A percentile compares a stretch with the other conserved stretches of the same genome.
phyloP scores from a whole-genome alignment of 1,140 invertebrate species.

The Archivesica marissinica region DNA sequence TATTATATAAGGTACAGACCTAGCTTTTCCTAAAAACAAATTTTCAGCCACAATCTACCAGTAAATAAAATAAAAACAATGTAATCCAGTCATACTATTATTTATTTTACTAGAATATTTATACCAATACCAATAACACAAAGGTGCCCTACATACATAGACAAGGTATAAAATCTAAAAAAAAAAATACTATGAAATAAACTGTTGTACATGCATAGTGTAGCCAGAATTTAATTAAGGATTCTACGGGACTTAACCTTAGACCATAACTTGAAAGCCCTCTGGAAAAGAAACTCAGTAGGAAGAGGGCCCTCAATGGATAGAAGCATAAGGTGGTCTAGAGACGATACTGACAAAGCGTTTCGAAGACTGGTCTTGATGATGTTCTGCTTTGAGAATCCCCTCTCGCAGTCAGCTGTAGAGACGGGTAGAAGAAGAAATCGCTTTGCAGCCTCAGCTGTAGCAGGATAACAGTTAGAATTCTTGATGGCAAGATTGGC shows the following conservation, averaged over 20 bases:
- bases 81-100: no score
- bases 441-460: constrained; percentile 11
- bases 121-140: no score
- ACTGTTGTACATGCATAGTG: no score
- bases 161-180: no score
- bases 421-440: not conserved
- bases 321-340: not conserved
- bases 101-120: not conserved
- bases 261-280: not conserved
- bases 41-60: no score
- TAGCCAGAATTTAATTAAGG: no score
- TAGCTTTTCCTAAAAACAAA: no score
- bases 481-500: not conserved
- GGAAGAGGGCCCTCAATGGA: not conserved
- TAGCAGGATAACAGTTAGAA: not conserved
- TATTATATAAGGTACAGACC: no score
- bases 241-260: no score
- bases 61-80: no score
- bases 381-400: constrained; percentile 8
- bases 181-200: no score
- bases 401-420: constrained; percentile 12
- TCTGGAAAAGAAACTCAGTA: not conserved
- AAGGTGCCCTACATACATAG: no score
- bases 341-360: not conserved
- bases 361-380: not conserved